phyloP scores from a whole-genome alignment of 2,888 invertebrate species.

The Pteria penguin region DNA sequence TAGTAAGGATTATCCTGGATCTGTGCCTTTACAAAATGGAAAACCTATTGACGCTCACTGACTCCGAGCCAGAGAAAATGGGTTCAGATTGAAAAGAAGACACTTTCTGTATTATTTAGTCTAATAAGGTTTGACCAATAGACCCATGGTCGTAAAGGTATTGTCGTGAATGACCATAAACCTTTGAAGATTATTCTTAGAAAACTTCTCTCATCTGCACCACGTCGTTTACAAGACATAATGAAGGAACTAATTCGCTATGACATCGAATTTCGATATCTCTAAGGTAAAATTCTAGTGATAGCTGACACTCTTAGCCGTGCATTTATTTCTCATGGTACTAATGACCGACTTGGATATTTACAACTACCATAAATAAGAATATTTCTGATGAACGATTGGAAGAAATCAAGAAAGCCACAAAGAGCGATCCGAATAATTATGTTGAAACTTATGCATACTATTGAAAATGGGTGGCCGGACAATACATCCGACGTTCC shows the following conservation, averaged over 20 bases:
- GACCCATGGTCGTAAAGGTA: constrained; percentile 46
- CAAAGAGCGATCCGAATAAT: neutral
- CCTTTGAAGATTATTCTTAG: constrained; percentile 30
- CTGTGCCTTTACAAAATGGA: constrained; percentile 48
- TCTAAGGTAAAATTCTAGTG: too few species aligned
- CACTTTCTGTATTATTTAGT: constrained; percentile 43
- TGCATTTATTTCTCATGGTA: neutral
- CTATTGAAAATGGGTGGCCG: too few species aligned
- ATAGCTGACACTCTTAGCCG: constrained; percentile 48
- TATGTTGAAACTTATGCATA: too few species aligned
- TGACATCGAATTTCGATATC: constrained; percentile 44
- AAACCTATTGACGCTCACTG: constrained; percentile 48
- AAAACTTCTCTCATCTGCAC: too few species aligned
- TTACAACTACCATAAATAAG: neutral
- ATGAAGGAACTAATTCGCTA: constrained; percentile 48
- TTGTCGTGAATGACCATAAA: constrained; percentile 38
- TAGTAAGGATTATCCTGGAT: constrained; percentile 47
- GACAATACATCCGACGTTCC: too few species aligned
- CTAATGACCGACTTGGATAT: neutral
- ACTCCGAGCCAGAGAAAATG: constrained; percentile 48
- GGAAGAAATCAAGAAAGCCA: neutral
- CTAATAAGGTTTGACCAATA: constrained; percentile 56
- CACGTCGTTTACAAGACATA: too few species aligned
- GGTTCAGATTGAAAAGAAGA: constrained; percentile 57
- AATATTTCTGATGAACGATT: constrained; percentile 4